Evolutionary conservation across 2,797 vertebrate genomes (phyloP), one percentile per base, ranked within the genome.

Genomic region (Moxostoma hubbsi): DNA sequence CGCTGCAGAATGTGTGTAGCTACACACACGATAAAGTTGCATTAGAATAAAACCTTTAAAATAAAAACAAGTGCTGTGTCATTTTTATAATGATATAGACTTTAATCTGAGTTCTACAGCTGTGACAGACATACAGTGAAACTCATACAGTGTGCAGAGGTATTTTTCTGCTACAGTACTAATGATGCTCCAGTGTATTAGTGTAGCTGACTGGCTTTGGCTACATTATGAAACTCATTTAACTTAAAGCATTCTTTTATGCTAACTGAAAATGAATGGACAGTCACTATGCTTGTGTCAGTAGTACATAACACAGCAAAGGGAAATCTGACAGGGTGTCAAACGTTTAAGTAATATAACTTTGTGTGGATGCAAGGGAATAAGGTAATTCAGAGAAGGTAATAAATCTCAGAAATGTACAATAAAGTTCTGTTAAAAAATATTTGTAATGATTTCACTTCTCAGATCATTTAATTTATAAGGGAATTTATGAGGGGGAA

Each of bases 61-160:
- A 74, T 18, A 64, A 68, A 82, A 15, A 82, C 59, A 76, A 43
- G 10, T 43, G 53, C 53, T 36, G 46, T 18, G 45, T 45, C 9
- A 12, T 53, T 58, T 57, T 18, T 70, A 54, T 47, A 81, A 65
- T 75, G 6, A 67, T 59, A 49, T 43, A 73, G 24, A 71, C 81
- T 93, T 93, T 92, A 93, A 92, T 93, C 81, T 84, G 86, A 84
- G 64, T 89, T 91, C 16, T 86, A 90, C 86, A 88, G 79, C 81
- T 77, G 65, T 84, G 90, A 88, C 85, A 83, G 65, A 80, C 71
- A 90, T 86, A 36, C 36, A 36, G 45, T 51, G n/a, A 89, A 85
- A 84, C 73, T 84, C 74, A 84, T 58, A 83, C 80, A 85, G 67
- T 81, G 80, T 84, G 85, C 85, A 86, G 57, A 61, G 55, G 36